Percentiles rank a stretch among this genome's conserved stretches.
Conservation (phyloP, 2,797 vertebrate genomes). For the Lacerta viridis region DNA sequence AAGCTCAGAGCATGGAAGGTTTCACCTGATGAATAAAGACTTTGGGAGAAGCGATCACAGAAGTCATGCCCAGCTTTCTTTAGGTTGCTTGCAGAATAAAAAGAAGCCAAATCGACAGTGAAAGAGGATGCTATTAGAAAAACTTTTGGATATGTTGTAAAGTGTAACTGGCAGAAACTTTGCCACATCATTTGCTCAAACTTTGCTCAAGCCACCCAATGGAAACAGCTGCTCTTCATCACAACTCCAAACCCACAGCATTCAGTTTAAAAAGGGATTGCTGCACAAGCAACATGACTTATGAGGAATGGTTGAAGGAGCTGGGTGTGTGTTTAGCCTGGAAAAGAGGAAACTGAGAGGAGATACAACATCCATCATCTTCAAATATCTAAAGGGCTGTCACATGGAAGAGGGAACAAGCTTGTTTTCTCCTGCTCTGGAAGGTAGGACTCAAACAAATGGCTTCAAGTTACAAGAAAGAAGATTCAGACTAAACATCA, state of each 20-base stretch:
- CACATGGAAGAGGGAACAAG: too few relatives aligned
- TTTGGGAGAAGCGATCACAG: neutral
- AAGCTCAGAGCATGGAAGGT: neutral
- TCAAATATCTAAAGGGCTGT: too few relatives aligned
- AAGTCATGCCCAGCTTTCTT: neutral
- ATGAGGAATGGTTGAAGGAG: neutral
- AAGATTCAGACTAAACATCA: too few relatives aligned
- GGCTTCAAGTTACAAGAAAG: too few relatives aligned
- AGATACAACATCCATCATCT: too few relatives aligned
- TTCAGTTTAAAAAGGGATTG: constrained; percentile 52
- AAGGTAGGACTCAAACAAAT: too few relatives aligned
- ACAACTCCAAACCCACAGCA: constrained; percentile 36
- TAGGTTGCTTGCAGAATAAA: neutral
- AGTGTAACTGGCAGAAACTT: neutral
- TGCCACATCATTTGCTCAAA: neutral
- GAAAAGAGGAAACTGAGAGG: too few relatives aligned
- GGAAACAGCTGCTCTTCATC: neutral
- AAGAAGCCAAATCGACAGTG: neutral
- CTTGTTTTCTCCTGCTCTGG: too few relatives aligned
- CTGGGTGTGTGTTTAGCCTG: neutral
- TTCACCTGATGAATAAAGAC: neutral
- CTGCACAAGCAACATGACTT: constrained; percentile 42
- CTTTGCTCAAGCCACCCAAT: neutral
- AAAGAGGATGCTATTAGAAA: neutral
- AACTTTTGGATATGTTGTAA: neutral